Percentiles rank a stretch among this genome's conserved stretches.
phyloP scores from a whole-genome alignment of 2,888 invertebrate species.

The Hypolimnas misippus region DNA sequence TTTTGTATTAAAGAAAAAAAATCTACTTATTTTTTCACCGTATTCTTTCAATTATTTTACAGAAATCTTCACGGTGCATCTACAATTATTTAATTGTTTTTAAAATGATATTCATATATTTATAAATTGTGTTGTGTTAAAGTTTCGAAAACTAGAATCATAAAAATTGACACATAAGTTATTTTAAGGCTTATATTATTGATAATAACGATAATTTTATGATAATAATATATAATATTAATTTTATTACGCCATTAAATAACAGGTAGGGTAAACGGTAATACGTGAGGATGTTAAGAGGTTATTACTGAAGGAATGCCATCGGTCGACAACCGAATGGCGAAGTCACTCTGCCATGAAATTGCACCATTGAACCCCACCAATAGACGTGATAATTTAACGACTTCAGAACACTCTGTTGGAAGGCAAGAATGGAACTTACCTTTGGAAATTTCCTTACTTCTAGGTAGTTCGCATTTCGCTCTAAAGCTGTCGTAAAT shows the following conservation, averaged over 20 bases:
- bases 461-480: constrained; percentile 11
- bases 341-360: constrained; percentile 39
- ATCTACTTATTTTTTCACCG: too few relatives aligned
- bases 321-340: constrained; percentile 33
- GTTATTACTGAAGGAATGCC: constrained; percentile 37
- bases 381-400: constrained; percentile 44
- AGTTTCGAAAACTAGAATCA: too few relatives aligned
- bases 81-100: too few relatives aligned
- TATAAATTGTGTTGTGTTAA: too few relatives aligned
- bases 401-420: constrained; percentile 25
- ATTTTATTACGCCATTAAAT: not conserved
- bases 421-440: constrained; percentile 17
- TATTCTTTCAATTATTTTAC: too few relatives aligned
- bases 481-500: constrained; percentile 9
- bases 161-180: too few relatives aligned
- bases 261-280: constrained; percentile 11
- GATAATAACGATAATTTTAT: too few relatives aligned
- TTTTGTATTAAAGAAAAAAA: too few relatives aligned
- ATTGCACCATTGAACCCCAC: constrained; percentile 39
- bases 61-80: too few relatives aligned
- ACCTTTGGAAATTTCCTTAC: constrained; percentile 11
- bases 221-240: too few relatives aligned
- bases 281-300: constrained; percentile 9
- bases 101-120: too few relatives aligned
- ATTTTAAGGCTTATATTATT: too few relatives aligned